phyloP scores from a whole-genome alignment of 2,113 vertebrate species.

The Numenius arquata region DNA sequence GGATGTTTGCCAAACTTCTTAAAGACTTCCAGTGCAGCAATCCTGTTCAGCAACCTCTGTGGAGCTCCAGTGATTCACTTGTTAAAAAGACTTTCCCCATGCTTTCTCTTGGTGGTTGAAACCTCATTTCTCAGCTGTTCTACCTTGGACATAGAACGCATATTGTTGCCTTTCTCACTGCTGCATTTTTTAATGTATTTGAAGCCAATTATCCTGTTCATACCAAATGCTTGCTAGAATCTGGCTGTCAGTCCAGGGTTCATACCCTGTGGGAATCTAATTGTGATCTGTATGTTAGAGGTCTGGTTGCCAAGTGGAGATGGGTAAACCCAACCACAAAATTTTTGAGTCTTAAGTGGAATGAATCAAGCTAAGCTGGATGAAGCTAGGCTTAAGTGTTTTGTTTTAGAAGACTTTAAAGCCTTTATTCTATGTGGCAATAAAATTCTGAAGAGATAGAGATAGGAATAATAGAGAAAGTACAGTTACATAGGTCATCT shows the following conservation, averaged over 20 bases:
- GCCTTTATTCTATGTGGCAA: neutral
- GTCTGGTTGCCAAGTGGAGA: neutral
- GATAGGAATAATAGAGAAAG: neutral
- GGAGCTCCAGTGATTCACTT: neutral
- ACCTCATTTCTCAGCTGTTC: neutral
- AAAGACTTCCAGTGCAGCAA: neutral
- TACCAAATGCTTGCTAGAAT: neutral
- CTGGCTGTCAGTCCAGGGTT: neutral
- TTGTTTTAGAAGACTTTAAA: neutral
- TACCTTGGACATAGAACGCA: rapidly evolving
- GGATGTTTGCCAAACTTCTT: neutral
- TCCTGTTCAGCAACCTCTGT: neutral
- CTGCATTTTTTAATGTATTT: neutral
- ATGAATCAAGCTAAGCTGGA: neutral
- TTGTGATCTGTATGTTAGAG: neutral
- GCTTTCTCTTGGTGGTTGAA: neutral
- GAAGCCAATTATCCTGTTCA: neutral
- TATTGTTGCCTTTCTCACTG: neutral
- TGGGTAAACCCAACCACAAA: neutral
- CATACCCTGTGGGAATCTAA: neutral
- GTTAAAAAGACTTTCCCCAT: neutral
- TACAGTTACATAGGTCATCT: neutral
- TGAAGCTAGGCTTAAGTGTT: neutral
- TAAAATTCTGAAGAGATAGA: neutral
- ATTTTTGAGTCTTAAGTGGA: neutral